These are phyloP conservation scores for Cotesia typhae DNA, from an alignment of 1,140 invertebrate genomes.

Conservation along the genomic window DNA sequence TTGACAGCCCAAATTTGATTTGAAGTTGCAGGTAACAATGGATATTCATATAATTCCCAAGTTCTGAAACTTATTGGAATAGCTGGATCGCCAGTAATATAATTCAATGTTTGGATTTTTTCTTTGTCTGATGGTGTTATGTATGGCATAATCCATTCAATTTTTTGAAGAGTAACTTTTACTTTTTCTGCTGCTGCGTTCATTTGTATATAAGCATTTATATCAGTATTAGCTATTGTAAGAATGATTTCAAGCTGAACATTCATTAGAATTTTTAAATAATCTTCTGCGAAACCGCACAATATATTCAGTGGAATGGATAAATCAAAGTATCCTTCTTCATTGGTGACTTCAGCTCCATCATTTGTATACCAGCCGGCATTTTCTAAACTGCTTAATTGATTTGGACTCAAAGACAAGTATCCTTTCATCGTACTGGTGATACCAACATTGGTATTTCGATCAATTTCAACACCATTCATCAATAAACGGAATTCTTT, in stretches of 20 bases:
- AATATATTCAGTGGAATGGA: slow-evolving; percentile 56
- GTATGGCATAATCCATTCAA: slow-evolving; percentile 44
- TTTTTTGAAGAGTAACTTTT: slow-evolving; percentile 38
- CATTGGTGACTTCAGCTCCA: slow-evolving; percentile 33
- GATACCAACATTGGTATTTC: slow-evolving; percentile 55
- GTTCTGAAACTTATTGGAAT: slow-evolving; percentile 50
- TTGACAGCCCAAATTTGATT: slow-evolving; percentile 47
- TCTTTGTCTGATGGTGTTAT: slow-evolving; percentile 40
- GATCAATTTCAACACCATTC: slow-evolving; percentile 60
- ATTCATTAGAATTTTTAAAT: slow-evolving; percentile 60
- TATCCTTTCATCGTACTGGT: slow-evolving; percentile 57
- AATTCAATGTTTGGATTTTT: slow-evolving; percentile 42
- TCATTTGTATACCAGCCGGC: slow-evolving; percentile 45
- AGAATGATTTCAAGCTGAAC: slow-evolving; percentile 62
- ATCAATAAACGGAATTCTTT: slow-evolving; percentile 62
- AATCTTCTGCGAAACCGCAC: slow-evolving; percentile 64
- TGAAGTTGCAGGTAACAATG: slow-evolving; percentile 46
- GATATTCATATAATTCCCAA: slow-evolving; percentile 58
- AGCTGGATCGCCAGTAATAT: slow-evolving; percentile 42
- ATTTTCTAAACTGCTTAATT: slow-evolving; percentile 44
- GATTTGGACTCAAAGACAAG: slow-evolving; percentile 43
- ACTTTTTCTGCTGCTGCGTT: slow-evolving; percentile 17
- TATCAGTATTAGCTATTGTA: slow-evolving; percentile 50
- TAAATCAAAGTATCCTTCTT: slow-evolving; percentile 51
- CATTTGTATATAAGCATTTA: slow-evolving; percentile 36